Base-by-base conservation (phyloP, 2,113 vertebrate genomes). In the Carettochelys insculpta region DNA sequence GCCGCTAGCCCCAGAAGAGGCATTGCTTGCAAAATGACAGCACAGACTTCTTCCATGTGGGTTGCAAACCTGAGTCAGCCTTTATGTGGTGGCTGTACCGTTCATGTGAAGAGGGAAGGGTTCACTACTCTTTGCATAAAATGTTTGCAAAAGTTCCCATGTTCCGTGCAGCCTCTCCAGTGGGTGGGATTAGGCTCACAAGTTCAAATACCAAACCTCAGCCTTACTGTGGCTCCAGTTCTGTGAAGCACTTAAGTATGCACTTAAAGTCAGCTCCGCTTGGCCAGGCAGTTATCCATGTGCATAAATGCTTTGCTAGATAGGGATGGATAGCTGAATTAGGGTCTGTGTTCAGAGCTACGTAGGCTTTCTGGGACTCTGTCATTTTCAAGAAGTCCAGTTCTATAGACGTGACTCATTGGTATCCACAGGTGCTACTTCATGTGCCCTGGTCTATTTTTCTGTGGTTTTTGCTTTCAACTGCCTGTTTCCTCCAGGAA, bases 191-290 rank as follows among this genome's bases (percentile, higher is more conserved):
- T 14, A 6, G 38, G 22, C 8, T 14, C 53, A 9, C 22, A 14
- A 6, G 50, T 78, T 25, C 71, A 77, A 24, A 24, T 12, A 5
- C 17, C 19, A n/a, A 38, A 31, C 2, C 11, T 88, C 4, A 34
- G 50, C 2, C 1, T 8, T 0, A 0, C 5, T 0, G 0, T 80
- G 22, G 4, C 31, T 0, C 0, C 11, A 8, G 29, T 0, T 4
- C 50, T 81, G 56, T 38, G 0, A 13, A 87, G 48, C 1, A 0
- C 27, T 2, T 31, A 79, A 68, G 5, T 4, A 1, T 0, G 0
- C 80, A 3, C 34, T 79, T 52, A 94, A 88, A 24, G 2, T 1
- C 16, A 53, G 48, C 54, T 43, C 20, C 51, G 6, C 77, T 85
- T n/a, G 47, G 71, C 38, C n/a, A 17, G 87, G 38, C 1, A 0